phyloP scores from a whole-genome alignment of 2,797 vertebrate species.

The Coccyzus lansbergi region DNA sequence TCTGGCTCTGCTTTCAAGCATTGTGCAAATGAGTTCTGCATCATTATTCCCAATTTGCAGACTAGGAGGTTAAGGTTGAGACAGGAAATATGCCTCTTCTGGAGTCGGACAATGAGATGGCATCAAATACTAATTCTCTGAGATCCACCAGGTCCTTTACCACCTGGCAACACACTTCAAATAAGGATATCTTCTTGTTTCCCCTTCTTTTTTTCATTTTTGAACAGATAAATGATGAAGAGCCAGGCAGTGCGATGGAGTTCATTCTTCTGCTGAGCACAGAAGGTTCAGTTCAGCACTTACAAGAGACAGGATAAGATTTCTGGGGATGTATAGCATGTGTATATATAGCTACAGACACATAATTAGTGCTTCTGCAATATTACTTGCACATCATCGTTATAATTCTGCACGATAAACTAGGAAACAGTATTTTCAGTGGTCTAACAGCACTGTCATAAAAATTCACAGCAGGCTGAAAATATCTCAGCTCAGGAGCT shows the following conservation, averaged over 20 bases:
- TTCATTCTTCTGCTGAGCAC: neutral
- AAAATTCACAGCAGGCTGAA: conserved; percentile 67
- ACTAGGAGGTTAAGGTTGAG: neutral
- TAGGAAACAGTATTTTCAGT: conserved; percentile 21
- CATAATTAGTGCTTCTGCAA: conserved; percentile 1
- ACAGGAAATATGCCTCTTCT: neutral
- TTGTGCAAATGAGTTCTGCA: neutral
- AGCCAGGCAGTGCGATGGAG: neutral
- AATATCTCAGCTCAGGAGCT: conserved; percentile 59
- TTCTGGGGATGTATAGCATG: neutral
- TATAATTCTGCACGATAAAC: conserved; percentile 36
- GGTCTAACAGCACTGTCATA: conserved; percentile 52
- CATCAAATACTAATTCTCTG: neutral
- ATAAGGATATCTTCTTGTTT: neutral
- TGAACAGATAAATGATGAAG: neutral
- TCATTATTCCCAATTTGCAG: neutral
- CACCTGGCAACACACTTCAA: neutral
- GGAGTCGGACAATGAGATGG: neutral
- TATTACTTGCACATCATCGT: neutral
- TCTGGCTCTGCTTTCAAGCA: neutral
- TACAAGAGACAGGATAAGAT: neutral
- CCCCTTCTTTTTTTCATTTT: neutral
- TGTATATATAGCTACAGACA: neutral
- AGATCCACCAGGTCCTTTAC: neutral
- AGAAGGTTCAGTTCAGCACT: neutral